Base-by-base conservation (phyloP, 2,113 vertebrate genomes). In the Acrocephalus arundinaceus region DNA sequence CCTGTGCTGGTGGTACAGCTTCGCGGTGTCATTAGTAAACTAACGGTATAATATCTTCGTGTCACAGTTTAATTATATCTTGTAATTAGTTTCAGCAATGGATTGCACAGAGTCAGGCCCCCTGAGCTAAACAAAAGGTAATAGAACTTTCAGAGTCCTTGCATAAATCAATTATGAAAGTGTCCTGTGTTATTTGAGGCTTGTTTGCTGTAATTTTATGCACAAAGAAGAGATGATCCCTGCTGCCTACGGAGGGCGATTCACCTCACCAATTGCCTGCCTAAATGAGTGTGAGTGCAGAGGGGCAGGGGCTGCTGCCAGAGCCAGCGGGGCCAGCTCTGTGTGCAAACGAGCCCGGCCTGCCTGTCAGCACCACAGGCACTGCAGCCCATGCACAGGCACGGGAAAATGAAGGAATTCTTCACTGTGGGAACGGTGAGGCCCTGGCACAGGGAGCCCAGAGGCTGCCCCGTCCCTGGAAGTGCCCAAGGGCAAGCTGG, bases 31-130 rank as follows among this genome's bases (percentile, higher is more conserved):
- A 99, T 98, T 98, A 98, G 98, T 98, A 98, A 98, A 99, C 98
- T 98, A 98, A 98, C 97, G 97, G 97, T 97, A 98, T 98, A 98
- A 98, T 98, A 98, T 98, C 98, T 98, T 97, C 95, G 94, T 98
- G 98, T 98, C 98, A 98, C 98, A 98, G 98, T 99, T 99, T 99
- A 99, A 99, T 99, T 99, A 99, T 99, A 99, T 99, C 98, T 98
- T 98, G 98, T 99, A 99, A 99, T 99, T 99, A 99, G 99, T 99
- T 99, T 99, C 98, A 98, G 98, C 98, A 99, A 98, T 98, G 98
- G 98, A 99, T 99, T 98, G 98, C 98, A 98, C 97, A 97, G 98
- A 98, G 98, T 98, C 98, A 98, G 98, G 97, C 98, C 98, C 98
- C 98, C 98, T 97, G 98, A 98, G 98, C 98, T 98, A 98, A 98